phyloP scores from a whole-genome alignment of 2,113 vertebrate species.

The Felis catus region DNA sequence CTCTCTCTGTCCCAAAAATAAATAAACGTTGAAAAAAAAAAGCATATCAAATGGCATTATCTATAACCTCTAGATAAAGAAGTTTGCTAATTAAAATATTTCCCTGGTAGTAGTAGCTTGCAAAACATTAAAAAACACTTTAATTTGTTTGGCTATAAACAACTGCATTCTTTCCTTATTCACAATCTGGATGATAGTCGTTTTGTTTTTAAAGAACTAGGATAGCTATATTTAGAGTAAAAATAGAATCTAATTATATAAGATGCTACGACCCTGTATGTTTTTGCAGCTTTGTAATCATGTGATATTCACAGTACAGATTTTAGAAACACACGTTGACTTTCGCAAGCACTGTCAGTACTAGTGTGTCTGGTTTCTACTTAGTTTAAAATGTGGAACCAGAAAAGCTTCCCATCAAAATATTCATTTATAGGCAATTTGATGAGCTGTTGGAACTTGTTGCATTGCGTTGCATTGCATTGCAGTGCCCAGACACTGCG shows the following conservation, averaged over 20 bases:
- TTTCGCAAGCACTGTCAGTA: neutral
- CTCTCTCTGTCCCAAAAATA: too few species aligned
- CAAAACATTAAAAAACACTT: neutral
- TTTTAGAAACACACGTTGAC: neutral
- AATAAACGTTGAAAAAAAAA: too few species aligned
- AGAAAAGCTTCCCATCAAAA: conserved; percentile 22
- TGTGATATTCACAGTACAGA: neutral
- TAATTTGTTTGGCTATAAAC: neutral
- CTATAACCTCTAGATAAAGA: neutral
- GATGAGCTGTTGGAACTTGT: neutral
- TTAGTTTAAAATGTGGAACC: conserved; percentile 33
- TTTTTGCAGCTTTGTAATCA: neutral
- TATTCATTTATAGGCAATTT: neutral
- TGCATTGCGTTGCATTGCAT: neutral
- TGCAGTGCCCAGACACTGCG: neutral
- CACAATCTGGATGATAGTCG: neutral
- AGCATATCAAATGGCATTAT: neutral
- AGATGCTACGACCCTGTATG: neutral
- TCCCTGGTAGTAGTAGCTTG: neutral
- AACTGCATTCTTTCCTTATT: neutral
- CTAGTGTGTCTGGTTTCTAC: neutral
- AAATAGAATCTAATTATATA: neutral
- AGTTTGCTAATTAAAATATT: neutral
- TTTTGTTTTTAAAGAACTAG: neutral
- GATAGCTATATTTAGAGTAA: neutral